Evolutionary conservation across 2,888 invertebrate genomes (phyloP), one percentile per base, ranked within the genome.

Genomic region (Meganola albula): DNA sequence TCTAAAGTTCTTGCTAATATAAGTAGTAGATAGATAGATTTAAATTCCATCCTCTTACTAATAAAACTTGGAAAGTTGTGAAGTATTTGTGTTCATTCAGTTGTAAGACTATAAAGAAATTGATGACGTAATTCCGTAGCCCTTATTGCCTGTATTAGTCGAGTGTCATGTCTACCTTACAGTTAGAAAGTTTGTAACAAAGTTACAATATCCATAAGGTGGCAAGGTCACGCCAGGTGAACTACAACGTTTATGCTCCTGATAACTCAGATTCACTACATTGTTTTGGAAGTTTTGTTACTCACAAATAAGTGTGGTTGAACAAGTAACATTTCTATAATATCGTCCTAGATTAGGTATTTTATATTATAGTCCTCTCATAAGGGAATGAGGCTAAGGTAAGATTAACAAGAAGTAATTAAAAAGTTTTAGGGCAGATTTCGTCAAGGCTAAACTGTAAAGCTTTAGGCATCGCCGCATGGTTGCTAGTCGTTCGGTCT

Each of bases 151-250:
- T 37, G 38, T 47, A 47, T 48, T 48, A 52, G 47, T 56, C 43
- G 44, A 52, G 48, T 53, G 58, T 58, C 61, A 53, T 55, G 59
- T 53, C 48, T 56, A 49, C 40, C 46, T 43, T 38, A 40, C 46
- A 48, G 44, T 53, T 48, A 44, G 35, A 44, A 54, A 58, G 44
- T 59, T 61, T 49, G 40, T 41, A 44, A 55, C 56, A 51, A 57
- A 58, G 48, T 49, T 48, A 51, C 34, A 42, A 46, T 46, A 55
- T 53, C 44, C 41, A 42, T 48, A 51, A 55, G 56, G 53, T 51
- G 57, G 46, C 58, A 52, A 58, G 56, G 58, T 58, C 60, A 44
- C 39, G 37, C 34, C 40, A 43, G 43, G 42, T 53, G 42, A 48
- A 40, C 46, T 43, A 29, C 36, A 33, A 44, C 38, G 36, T 53